A percentile compares a stretch with the other conserved stretches of the same genome.
Conservation (phyloP, 2,797 vertebrate genomes). For the Coendou prehensilis region DNA sequence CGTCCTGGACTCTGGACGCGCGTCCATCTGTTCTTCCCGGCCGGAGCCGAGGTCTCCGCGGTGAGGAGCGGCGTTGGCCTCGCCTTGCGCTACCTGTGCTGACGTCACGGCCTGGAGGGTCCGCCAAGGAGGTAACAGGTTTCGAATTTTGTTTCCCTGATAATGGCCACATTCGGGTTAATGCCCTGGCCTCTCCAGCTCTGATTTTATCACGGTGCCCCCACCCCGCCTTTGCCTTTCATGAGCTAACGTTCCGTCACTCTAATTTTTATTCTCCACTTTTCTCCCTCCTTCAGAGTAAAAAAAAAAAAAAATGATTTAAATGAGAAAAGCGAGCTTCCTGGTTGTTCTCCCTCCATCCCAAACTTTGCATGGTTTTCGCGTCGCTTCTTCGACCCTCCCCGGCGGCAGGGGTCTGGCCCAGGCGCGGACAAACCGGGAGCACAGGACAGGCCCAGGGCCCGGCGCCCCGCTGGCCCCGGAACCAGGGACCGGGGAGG, state of each 20-base stretch:
- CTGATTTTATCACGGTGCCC: background rate
- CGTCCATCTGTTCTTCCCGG: background rate
- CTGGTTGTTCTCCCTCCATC: background rate
- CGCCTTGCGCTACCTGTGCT: background rate
- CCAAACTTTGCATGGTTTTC: background rate
- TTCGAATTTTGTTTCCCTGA: conserved; percentile 67
- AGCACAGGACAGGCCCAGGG: background rate
- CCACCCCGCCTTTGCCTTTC: background rate
- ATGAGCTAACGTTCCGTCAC: background rate
- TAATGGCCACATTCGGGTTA: conserved; percentile 52
- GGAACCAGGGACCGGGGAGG: background rate
- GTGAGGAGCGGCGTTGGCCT: conserved; percentile 25
- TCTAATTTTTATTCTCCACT: conserved; percentile 13
- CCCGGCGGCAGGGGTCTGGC: background rate
- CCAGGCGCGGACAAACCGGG: background rate
- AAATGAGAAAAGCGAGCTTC: conserved; percentile 24
- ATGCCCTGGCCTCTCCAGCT: background rate
- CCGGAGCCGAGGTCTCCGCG: background rate
- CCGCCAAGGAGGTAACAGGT: conserved; percentile 77
- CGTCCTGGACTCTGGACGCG: background rate
- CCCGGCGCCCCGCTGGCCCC: background rate
- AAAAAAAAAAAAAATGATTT: conserved; percentile 49
- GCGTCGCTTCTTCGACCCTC: background rate
- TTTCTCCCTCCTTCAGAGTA: conserved; percentile 41
- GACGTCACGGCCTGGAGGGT: conserved; percentile 68